A percentile compares a stretch with the other conserved stretches of the same genome.
Conservation (phyloP, 2,113 vertebrate genomes). For the Geothlypis trichas region DNA sequence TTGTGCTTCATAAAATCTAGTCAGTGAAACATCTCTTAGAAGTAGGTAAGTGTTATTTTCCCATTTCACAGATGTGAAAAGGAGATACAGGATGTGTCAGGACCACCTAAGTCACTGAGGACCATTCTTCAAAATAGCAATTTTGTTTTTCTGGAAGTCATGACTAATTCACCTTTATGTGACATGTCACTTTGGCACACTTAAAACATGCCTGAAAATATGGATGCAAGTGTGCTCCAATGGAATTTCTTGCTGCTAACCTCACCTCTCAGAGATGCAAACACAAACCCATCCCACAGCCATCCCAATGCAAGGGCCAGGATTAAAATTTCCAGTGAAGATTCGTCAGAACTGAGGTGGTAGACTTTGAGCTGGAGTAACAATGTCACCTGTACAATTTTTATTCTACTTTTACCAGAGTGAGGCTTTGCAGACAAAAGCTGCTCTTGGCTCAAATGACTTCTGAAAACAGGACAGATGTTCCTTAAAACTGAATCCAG, state of each 20-base stretch:
- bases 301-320: background rate
- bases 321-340: background rate
- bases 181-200: background rate
- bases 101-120: background rate
- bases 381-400: background rate
- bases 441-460: background rate
- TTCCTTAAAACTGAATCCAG: background rate
- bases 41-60: background rate
- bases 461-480: background rate
- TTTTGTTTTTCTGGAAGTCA: background rate
- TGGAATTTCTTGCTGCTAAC: background rate
- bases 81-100: background rate
- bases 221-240: background rate
- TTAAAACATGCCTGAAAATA: background rate
- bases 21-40: slow-evolving; percentile 17
- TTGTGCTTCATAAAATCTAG: slow-evolving; percentile 20
- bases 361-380: background rate
- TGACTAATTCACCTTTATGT: background rate
- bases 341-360: background rate
- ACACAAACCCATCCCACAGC: background rate
- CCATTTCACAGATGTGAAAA: background rate
- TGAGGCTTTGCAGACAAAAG: background rate
- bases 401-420: background rate
- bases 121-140: background rate
- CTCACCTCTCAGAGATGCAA: background rate